Evolutionary conservation across 2,888 invertebrate genomes (phyloP), one percentile per base, ranked within the genome.

Genomic region (Xestia sexstrigata): DNA sequence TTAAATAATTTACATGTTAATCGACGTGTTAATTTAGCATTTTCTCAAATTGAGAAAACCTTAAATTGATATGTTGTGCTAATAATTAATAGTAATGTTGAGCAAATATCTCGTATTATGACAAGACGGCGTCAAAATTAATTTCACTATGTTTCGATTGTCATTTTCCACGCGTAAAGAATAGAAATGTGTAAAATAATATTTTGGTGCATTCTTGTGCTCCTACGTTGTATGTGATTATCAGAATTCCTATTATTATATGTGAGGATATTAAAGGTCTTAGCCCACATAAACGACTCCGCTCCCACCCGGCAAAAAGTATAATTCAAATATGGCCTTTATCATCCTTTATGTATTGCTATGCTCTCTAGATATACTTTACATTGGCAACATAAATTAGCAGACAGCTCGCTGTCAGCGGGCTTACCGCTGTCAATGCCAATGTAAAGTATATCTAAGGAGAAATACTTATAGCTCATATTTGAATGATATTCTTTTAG

Each of bases 41-140:
- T 87, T 85, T 88, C 86, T 88, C 89, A 84, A 83, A 83, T 83
- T 85, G 85, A 87, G 87, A 88, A 87, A 83, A 79, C 62, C 71
- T 81, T 87, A 79, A 83, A 87, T 78, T 83, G 73, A 78, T 81
- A 58, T 79, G 79, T 84, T 84, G 69, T 66, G 72, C 78, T 81
- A 79, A 80, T 77, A 52, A 78, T 69, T 49, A 47, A 79, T 74
- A 80, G 71, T 77, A 45, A 63, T 74, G 63, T 65, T 67, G 72
- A 81, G 58, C 39, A 72, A 66, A 80, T 70, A 73, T 75, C 42
- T 62, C 68, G 47, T 69, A 52, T n/a, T 35, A 39, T n/a, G 3
- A 76, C 72, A 45, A 79, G 81, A 84, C n/a, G 65, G 79, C 69
- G 74, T 76, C 77, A 47, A 73, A 78, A 77, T 78, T 13, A 13